A percentile compares a stretch with the other conserved stretches of the same genome.
phyloP scores from a whole-genome alignment of 2,113 vertebrate species.

The Guaruba guarouba region DNA sequence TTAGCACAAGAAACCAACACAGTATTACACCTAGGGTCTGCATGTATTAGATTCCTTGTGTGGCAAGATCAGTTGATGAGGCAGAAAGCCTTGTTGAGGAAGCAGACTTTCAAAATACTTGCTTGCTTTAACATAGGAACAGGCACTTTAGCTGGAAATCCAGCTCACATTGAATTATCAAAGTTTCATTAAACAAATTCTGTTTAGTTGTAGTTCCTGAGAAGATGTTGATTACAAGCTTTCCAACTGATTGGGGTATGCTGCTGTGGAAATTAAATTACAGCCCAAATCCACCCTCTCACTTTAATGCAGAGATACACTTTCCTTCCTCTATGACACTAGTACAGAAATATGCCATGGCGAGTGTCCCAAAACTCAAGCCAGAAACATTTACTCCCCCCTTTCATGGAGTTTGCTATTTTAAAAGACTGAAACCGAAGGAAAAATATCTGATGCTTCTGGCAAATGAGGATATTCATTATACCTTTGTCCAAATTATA shows the following conservation, averaged over 20 bases:
- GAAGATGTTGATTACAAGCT: constrained; percentile 20
- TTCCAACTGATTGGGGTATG: neutral
- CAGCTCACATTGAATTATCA: neutral
- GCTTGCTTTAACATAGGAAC: neutral
- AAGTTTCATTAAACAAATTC: neutral
- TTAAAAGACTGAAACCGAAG: neutral
- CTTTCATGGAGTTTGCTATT: neutral
- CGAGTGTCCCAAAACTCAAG: neutral
- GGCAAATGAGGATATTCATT: neutral
- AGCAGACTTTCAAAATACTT: neutral
- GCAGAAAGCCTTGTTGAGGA: neutral
- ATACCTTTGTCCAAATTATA: neutral
- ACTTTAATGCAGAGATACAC: neutral
- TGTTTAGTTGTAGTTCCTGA: constrained; percentile 11
- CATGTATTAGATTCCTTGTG: neutral
- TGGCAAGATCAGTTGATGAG: neutral
- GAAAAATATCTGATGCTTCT: neutral
- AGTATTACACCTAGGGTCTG: neutral
- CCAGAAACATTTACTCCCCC: neutral
- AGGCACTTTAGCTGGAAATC: neutral
- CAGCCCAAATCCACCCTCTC: neutral
- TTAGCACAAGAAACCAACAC: neutral
- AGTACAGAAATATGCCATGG: constrained; percentile 33
- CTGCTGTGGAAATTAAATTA: constrained; percentile 18
- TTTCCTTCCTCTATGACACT: constrained; percentile 43